Evolutionary conservation across 2,113 vertebrate species (phyloP).

Genomic region (Arothron firmamentum): DNA sequence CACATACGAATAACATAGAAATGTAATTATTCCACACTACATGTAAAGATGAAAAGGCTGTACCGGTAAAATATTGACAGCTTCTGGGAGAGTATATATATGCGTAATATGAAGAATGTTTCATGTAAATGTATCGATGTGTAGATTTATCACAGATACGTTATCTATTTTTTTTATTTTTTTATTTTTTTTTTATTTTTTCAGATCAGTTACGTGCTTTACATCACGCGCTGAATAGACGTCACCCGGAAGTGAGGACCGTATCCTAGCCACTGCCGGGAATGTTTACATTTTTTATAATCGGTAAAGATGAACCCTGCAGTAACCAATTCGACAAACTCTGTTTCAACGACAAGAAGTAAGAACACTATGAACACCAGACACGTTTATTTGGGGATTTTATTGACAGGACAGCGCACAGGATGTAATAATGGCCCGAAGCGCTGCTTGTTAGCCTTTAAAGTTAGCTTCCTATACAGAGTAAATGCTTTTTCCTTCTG

Average conservation of each 20-base stretch:
- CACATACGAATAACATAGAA: not conserved
- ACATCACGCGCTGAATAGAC: slow-evolving; percentile 17
- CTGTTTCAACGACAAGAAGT: slow-evolving; percentile 56
- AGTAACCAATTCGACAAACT: slow-evolving; percentile 54
- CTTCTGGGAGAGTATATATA: no score
- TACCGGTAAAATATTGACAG: no score
- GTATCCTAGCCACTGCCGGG: not conserved
- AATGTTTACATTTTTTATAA: slow-evolving; percentile 38
- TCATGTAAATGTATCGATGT: no score
- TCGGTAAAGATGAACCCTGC: slow-evolving; percentile 45
- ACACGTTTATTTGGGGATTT: not conserved
- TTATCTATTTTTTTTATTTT: no score
- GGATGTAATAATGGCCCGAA: not conserved
- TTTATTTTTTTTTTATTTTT: no score
- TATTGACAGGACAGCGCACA: not conserved
- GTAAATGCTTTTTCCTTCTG: not conserved
- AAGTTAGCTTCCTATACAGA: no score
- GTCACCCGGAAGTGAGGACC: slow-evolving; percentile 38
- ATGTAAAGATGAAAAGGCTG: no score
- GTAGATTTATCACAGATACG: no score
- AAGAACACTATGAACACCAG: not conserved
- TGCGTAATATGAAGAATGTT: no score
- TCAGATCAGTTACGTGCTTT: no score
- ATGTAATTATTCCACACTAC: no score
- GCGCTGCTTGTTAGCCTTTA: slow-evolving; percentile 28